Conservation (phyloP, 2,797 vertebrate genomes). For the Xenops minutus region DNA sequence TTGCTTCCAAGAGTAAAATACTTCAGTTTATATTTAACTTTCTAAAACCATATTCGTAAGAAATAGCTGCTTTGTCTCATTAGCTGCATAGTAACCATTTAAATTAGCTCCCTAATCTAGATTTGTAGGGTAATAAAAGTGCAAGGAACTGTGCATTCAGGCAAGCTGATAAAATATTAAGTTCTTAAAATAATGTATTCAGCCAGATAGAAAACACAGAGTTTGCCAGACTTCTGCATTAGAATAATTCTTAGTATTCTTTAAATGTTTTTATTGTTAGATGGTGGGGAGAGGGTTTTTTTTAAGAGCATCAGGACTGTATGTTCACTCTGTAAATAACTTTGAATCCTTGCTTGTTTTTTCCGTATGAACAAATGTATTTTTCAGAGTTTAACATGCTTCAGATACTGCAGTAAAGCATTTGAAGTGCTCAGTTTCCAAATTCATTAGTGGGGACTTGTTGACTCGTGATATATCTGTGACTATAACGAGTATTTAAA, state of each 20-base stretch:
- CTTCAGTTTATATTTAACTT: not conserved
- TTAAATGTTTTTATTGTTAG: not conserved
- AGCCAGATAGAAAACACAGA: not conserved
- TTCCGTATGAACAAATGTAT: not conserved
- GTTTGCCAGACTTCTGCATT: not conserved
- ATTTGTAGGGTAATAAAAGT: conserved; percentile 31
- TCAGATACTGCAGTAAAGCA: not conserved
- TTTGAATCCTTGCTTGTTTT: not conserved
- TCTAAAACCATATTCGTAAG: not conserved
- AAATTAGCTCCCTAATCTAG: conserved; percentile 27
- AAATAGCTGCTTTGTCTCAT: conserved; percentile 10
- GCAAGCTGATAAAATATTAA: conserved; percentile 44
- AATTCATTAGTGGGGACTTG: not conserved
- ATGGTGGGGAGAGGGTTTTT: not conserved
- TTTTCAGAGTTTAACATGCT: not conserved
- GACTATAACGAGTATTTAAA: not conserved
- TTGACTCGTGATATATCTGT: not conserved
- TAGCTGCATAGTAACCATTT: not conserved
- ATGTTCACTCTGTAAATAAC: not conserved
- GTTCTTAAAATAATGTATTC: conserved; percentile 55
- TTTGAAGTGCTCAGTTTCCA: not conserved
- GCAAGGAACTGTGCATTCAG: conserved; percentile 1
- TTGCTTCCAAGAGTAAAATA: not conserved
- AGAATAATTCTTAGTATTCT: not conserved
- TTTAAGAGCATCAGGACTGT: not conserved